phyloP scores from a whole-genome alignment of 2,888 invertebrate genomes.

The Caenorhabditis sp. region DNA sequence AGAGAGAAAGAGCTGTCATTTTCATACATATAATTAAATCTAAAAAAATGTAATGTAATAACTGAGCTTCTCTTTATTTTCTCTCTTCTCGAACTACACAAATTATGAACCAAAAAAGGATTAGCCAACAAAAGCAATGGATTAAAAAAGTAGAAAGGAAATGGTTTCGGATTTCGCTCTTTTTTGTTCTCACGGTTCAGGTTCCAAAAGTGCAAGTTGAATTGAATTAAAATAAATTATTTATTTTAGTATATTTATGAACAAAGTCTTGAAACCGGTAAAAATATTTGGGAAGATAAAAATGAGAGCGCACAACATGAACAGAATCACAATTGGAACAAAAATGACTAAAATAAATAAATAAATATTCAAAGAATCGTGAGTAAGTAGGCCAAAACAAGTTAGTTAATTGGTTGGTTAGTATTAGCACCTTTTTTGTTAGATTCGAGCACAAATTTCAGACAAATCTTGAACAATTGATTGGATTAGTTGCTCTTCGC shows the following conservation, averaged over 20 bases:
- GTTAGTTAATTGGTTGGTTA: neutral
- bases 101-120: neutral
- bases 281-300: neutral
- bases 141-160: neutral
- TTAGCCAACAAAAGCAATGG: neutral
- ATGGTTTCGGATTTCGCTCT: neutral
- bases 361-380: neutral
- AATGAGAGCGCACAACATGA: neutral
- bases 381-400: neutral
- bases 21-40: neutral
- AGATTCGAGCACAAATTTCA: conserved; percentile 29
- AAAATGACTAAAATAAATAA: conserved; percentile 2
- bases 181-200: neutral
- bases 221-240: neutral
- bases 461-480: conserved; percentile 49
- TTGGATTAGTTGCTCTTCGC: conserved; percentile 50
- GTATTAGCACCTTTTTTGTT: neutral
- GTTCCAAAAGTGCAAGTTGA: neutral
- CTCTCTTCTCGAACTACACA: neutral
- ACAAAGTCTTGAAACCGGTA: neutral
- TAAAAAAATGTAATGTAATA: neutral
- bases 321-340: neutral
- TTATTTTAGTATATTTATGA: neutral
- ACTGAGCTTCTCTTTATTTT: neutral
- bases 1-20: neutral